Evolutionary conservation across 2,888 invertebrate species (phyloP), one percentile per base, ranked within the genome.

Genomic region (Amaurobius ferox): DNA sequence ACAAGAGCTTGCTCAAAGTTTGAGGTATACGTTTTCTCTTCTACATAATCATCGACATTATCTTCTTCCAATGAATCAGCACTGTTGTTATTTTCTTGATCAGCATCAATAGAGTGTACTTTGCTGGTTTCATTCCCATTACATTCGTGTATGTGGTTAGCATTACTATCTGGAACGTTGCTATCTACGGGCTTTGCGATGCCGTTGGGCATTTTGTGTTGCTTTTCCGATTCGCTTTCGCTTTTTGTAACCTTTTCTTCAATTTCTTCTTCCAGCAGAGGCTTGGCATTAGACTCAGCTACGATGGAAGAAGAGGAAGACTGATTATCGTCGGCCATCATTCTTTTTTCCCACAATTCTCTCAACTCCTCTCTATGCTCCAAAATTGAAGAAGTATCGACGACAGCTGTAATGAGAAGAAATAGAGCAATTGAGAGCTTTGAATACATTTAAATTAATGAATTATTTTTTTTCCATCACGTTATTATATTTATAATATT

Each of bases 271-370:
- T 32, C n/a, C 19, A 11, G 5, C 5, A 62, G 44, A 16, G 62
- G 62, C 16, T 48, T 32, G 32, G 23, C 62, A 30, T 66, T 40
- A 23, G 48, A 48, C 39, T 85, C 83, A 5, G 48, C 55, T 29
- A 35, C 61, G 29, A 44, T 40, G 66, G 83, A 85, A 85, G 83
- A 77, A 78, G 77, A 72, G 40, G 83, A 79, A 76, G 79, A 76
- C 35, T 86, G 79, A 66, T 86, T 86, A 23, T 86, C 86, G 35
- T 86, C 86, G 74, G 81, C 87, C 87, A 87, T 87, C 87, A 87
- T 87, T 62, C 79, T 48, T 73, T 74, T 81, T 79, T 87, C 87
- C 87, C 87, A 87, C 44, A 87, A 48, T 35, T 87, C 76, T 77
- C 81, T 85, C 44, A 85, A 62, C 78, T 87, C 79, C 66, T 87